These are phyloP conservation scores for Drosophila kanapiae DNA, from an alignment of 1,140 invertebrate species.

Conservation along the genomic window DNA sequence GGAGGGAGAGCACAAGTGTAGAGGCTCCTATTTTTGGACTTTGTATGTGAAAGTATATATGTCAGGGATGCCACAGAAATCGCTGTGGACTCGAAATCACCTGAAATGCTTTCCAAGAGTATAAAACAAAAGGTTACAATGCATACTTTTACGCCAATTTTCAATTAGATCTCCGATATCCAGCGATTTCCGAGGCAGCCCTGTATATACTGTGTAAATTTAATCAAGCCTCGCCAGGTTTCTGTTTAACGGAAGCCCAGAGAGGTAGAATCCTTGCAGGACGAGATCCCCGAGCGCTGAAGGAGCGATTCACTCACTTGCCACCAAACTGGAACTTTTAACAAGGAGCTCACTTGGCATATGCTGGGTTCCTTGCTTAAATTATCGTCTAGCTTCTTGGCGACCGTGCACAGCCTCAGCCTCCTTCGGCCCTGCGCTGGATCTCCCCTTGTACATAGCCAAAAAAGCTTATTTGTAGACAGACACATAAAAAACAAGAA, in stretches of 20 bases:
- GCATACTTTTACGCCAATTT: neutral
- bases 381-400: neutral
- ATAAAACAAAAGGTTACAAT: too few species aligned
- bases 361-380: neutral
- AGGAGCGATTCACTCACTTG: constrained; percentile 1
- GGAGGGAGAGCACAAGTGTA: constrained; percentile 41
- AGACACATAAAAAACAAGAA: constrained; percentile 28
- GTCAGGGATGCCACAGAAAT: neutral
- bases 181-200: neutral
- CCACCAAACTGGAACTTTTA: constrained; percentile 1
- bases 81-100: neutral
- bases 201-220: constrained; percentile 29
- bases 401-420: neutral
- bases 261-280: neutral
- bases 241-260: constrained; percentile 28
- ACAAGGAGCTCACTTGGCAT: too few species aligned
- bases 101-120: neutral
- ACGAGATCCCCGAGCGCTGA: neutral
- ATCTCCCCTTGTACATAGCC: constrained; percentile 59
- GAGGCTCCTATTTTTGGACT: constrained; percentile 54
- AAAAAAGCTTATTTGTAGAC: constrained; percentile 39
- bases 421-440: neutral
- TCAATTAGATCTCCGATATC: neutral
- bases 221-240: neutral
- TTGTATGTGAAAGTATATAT: constrained; percentile 27